These are phyloP conservation scores for Pogonocichla stellata DNA, from an alignment of 2,113 vertebrate species.

Conservation along the genomic window DNA sequence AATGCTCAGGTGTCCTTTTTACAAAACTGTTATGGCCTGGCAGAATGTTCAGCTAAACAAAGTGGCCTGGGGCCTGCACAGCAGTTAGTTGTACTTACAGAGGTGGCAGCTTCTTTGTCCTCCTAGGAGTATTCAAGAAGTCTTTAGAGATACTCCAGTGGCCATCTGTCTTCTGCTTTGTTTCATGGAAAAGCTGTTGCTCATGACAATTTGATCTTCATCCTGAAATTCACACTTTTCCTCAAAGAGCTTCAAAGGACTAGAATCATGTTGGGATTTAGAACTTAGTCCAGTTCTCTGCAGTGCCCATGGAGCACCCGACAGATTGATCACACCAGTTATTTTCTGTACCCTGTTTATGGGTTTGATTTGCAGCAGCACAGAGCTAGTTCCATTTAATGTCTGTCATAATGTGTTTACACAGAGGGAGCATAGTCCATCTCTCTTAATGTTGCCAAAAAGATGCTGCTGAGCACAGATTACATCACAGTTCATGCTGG, in stretches of 20 bases:
- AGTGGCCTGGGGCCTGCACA: background rate
- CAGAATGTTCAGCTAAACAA: background rate
- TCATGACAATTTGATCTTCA: background rate
- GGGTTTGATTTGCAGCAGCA: background rate
- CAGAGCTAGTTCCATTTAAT: background rate
- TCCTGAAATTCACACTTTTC: background rate
- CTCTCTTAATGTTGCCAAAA: background rate
- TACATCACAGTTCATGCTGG: background rate
- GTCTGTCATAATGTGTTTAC: background rate
- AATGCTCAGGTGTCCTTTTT: background rate
- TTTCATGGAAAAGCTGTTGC: background rate
- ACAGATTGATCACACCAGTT: background rate
- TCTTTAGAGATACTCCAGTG: background rate
- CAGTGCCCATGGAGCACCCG: background rate
- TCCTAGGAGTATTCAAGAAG: background rate
- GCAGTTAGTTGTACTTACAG: background rate
- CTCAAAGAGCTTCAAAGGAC: background rate
- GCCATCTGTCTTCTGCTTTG: background rate
- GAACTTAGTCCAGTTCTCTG: background rate
- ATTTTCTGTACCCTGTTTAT: background rate
- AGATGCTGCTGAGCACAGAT: background rate
- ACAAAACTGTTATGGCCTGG: background rate
- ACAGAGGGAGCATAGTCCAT: rapidly evolving
- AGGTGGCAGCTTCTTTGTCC: background rate
- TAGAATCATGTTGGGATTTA: background rate